Evolutionary conservation across 2,797 vertebrate genomes (phyloP).

Genomic region (Coregonus sp.): DNA sequence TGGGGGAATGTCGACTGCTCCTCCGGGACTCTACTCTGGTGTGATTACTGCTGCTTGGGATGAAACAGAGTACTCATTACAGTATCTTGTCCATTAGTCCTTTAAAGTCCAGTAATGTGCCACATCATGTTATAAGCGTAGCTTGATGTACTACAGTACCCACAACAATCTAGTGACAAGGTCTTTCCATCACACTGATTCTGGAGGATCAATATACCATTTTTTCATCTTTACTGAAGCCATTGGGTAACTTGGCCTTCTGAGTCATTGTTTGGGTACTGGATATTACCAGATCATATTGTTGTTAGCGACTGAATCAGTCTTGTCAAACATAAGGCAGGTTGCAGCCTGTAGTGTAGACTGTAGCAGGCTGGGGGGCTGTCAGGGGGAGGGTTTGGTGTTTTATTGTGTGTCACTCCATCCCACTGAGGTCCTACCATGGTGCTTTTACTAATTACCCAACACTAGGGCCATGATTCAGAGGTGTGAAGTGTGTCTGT

Average conservation of each 20-base stretch:
- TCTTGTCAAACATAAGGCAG: not conserved
- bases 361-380: not conserved
- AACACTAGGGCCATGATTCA: conserved; percentile 6
- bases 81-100: not conserved
- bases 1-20: not conserved
- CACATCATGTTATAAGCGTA: not conserved
- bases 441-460: conserved; percentile 14
- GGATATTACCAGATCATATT: not conserved
- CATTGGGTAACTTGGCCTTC: not conserved
- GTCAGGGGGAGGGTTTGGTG: not conserved
- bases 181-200: not conserved
- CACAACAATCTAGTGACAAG: not conserved
- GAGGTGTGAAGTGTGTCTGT: conserved; percentile 13
- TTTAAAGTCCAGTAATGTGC: not conserved
- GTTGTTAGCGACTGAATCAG: not conserved
- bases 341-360: not conserved
- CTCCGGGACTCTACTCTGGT: not conserved
- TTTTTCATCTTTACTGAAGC: not conserved
- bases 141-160: not conserved
- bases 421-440: conserved; percentile 7
- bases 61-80: not conserved
- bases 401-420: not conserved
- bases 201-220: not conserved
- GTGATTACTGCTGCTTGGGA: conserved; percentile 6
- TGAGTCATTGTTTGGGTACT: conserved; percentile 7